Conservation (phyloP, 2,797 vertebrate genomes). For the Holocentrus rufus region DNA sequence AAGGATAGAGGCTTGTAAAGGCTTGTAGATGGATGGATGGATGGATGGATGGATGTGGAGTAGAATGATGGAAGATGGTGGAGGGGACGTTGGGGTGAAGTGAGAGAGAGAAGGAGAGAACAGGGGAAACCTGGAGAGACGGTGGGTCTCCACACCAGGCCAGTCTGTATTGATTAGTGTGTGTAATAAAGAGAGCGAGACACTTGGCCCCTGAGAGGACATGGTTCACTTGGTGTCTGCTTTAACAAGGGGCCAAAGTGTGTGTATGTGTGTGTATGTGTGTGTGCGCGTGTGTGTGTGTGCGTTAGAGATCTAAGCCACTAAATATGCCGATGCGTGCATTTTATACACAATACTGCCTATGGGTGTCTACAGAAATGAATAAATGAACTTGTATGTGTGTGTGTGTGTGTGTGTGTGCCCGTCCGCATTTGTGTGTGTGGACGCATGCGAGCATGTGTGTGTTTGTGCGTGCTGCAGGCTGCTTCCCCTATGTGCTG, state of each 20-base stretch:
- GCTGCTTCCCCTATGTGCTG: conserved; percentile 69
- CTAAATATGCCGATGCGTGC: conserved; percentile 79
- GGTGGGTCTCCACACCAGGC: conserved; percentile 60
- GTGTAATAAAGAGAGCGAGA: conserved; percentile 76
- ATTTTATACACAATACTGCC: conserved; percentile 78
- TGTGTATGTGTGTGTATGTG: conserved; percentile 26
- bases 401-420: conserved; percentile 37
- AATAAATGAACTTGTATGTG: conserved; percentile 77
- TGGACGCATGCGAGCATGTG: conserved; percentile 38
- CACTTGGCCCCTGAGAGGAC: conserved; percentile 72
- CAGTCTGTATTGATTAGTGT: conserved; percentile 78
- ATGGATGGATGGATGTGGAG: conserved; percentile 11
- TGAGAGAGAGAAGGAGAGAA: conserved; percentile 14
- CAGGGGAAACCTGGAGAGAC: conserved; percentile 51
- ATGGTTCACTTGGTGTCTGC: conserved; percentile 74
- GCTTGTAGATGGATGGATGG: not conserved
- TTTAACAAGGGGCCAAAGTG: conserved; percentile 67
- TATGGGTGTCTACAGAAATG: conserved; percentile 80
- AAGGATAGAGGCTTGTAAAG: not conserved
- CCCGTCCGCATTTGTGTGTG: conserved; percentile 14
- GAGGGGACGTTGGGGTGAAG: not conserved
- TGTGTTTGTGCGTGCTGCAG: conserved; percentile 64
- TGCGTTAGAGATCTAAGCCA: conserved; percentile 61
- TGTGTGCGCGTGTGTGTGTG: conserved; percentile 31
- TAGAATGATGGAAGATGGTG: conserved; percentile 35